Conservation (phyloP, 2,113 vertebrate genomes). For the Alligator mississippiensis region DNA sequence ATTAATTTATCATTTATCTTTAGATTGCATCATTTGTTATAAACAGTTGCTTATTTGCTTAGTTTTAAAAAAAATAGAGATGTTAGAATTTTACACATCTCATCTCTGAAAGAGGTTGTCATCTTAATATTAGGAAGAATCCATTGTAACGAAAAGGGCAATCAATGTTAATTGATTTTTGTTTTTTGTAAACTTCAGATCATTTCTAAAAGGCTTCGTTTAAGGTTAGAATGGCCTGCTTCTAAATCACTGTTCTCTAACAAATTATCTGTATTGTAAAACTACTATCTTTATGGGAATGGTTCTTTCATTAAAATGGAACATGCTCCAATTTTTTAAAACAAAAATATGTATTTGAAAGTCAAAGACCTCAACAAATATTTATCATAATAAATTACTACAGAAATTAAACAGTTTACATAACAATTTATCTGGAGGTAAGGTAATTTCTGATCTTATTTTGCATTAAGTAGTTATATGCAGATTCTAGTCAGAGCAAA, state of each 20-base stretch:
- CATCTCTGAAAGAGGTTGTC: neutral
- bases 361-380: neutral
- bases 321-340: neutral
- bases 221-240: neutral
- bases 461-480: neutral
- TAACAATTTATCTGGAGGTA: neutral
- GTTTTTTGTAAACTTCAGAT: neutral
- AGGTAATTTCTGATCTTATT: neutral
- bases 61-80: slow-evolving; percentile 17
- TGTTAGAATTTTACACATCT: neutral
- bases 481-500: slow-evolving; percentile 23
- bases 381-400: neutral
- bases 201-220: neutral
- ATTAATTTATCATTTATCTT: slow-evolving; percentile 76
- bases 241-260: neutral
- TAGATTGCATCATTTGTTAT: slow-evolving; percentile 46
- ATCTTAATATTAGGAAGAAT: neutral
- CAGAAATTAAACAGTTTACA: neutral
- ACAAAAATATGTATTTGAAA: slow-evolving; percentile 4
- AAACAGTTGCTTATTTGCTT: slow-evolving; percentile 52
- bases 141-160: neutral
- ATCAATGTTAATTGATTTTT: neutral
- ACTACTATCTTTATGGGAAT: neutral
- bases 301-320: slow-evolving; percentile 22
- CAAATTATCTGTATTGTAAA: slow-evolving; percentile 2